Percentiles rank a stretch among this genome's conserved stretches.
These are phyloP conservation scores for Lasioglossum oenotherae DNA, from an alignment of 2,888 invertebrate genomes.

Conservation along the genomic window DNA sequence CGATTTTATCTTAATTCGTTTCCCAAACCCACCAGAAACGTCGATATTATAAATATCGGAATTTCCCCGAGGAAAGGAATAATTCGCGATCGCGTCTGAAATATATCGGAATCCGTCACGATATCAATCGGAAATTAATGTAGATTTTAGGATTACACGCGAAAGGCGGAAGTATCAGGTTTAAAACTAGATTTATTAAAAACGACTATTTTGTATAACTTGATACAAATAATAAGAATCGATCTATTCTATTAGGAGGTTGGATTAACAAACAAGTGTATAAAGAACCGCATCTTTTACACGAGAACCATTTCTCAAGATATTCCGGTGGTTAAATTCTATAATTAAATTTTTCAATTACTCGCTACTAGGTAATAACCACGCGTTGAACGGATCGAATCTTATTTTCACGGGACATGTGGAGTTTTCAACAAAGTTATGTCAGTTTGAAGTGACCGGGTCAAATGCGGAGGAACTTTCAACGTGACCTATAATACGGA, in stretches of 20 bases:
- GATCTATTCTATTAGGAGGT: too few species aligned
- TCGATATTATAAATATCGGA: slow-evolving; percentile 29
- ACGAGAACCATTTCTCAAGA: background rate
- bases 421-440: background rate
- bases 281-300: background rate
- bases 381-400: background rate
- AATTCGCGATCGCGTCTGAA: background rate
- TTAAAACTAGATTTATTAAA: too few species aligned
- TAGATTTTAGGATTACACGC: background rate
- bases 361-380: background rate
- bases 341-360: background rate
- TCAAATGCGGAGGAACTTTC: background rate
- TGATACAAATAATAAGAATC: too few species aligned
- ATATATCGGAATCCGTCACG: background rate
- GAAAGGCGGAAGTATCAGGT: background rate
- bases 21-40: slow-evolving; percentile 14
- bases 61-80: slow-evolving; percentile 18
- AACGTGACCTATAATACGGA: background rate
- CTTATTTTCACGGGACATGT: background rate
- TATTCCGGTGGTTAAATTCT: background rate
- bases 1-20: slow-evolving; percentile 48
- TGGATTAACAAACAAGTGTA: too few species aligned
- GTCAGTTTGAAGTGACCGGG: background rate
- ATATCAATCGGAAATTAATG: background rate
- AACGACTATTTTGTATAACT: too few species aligned